Evolutionary conservation across 2,888 invertebrate species (phyloP).

Genomic region (Tetropium fuscum): DNA sequence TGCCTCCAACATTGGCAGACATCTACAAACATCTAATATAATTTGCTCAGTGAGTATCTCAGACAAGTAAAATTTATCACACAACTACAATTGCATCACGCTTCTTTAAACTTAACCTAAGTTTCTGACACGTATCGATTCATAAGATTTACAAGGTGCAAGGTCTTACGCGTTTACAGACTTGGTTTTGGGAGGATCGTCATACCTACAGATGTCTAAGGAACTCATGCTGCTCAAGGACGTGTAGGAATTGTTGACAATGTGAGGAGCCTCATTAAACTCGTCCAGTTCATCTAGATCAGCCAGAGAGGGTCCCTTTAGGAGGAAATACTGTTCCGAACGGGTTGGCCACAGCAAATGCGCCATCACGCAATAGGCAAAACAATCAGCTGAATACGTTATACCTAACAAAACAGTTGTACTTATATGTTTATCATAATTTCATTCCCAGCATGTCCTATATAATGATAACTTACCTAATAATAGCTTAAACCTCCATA

Average conservation of each 20-base stretch:
- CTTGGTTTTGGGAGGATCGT: slow-evolving; percentile 55
- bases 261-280: slow-evolving; percentile 92
- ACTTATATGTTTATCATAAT: not conserved
- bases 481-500: slow-evolving; percentile 96
- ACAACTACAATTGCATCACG: slow-evolving; percentile 3
- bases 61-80: slow-evolving; percentile 7
- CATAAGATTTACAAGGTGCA: slow-evolving; percentile 18
- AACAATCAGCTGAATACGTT: slow-evolving; percentile 94
- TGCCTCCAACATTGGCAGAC: not conserved
- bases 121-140: slow-evolving; percentile 1
- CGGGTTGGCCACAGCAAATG: slow-evolving; percentile 96
- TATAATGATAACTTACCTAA: slow-evolving; percentile 85
- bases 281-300: slow-evolving; percentile 89
- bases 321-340: slow-evolving; percentile 90
- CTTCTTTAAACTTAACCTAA: slow-evolving; percentile 6
- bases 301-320: slow-evolving; percentile 78
- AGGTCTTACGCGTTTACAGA: slow-evolving; percentile 40
- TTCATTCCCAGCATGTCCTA: too few relatives aligned
- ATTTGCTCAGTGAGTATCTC: slow-evolving; percentile 3
- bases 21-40: slow-evolving; percentile 3
- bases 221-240: slow-evolving; percentile 61
- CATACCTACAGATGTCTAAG: slow-evolving; percentile 58
- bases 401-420: slow-evolving; percentile 75
- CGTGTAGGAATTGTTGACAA: slow-evolving; percentile 72
- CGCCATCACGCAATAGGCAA: slow-evolving; percentile 95